Conservation (phyloP, 2,113 vertebrate species). For the Mustelus asterias region DNA sequence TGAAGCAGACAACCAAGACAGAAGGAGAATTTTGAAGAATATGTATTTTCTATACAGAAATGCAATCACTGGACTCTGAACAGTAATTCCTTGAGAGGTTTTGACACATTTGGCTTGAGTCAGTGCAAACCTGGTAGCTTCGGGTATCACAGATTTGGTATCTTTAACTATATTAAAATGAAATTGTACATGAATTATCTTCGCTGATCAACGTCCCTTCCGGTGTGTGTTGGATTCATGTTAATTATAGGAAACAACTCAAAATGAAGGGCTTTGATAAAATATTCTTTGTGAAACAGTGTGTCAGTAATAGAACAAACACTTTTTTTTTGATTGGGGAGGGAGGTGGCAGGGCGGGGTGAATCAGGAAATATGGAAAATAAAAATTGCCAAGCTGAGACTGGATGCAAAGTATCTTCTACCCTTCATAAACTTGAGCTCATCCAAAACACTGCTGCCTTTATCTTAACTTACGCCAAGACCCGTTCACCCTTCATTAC, state of each 20-base stretch:
- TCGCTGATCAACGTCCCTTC: background rate
- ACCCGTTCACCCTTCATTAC: background rate
- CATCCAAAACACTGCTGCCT: background rate
- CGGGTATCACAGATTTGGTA: background rate
- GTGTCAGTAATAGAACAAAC: background rate
- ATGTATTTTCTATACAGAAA: background rate
- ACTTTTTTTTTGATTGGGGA: background rate
- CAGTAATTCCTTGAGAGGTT: background rate
- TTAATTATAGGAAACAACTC: background rate
- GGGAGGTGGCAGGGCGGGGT: background rate
- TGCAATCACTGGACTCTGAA: background rate
- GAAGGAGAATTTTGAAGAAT: background rate
- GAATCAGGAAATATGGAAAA: background rate
- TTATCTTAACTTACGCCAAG: background rate
- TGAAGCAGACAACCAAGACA: background rate
- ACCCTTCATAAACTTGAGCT: background rate
- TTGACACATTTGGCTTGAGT: background rate
- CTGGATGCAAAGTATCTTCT: background rate
- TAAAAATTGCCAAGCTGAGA: background rate
- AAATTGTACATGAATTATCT: background rate
- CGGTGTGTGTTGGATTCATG: background rate
- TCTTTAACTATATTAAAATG: background rate
- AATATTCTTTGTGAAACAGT: background rate
- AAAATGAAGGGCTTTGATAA: background rate
- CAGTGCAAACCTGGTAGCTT: background rate